Percentiles rank a stretch among this genome's conserved stretches.
phyloP scores from a whole-genome alignment of 2,113 vertebrate species.

The Gavialis gangeticus region DNA sequence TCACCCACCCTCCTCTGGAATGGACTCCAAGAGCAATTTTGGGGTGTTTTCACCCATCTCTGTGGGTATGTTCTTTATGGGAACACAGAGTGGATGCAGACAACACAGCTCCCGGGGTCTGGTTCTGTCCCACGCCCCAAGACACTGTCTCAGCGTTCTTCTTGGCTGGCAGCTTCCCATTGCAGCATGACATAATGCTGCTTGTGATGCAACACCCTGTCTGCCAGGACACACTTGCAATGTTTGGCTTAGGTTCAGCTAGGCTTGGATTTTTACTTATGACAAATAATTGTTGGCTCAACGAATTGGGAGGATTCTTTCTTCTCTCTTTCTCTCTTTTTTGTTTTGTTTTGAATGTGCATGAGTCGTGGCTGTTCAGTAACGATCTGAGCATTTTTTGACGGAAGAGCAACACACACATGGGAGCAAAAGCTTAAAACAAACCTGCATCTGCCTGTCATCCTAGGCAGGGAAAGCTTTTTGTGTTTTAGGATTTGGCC shows the following conservation, averaged over 20 bases:
- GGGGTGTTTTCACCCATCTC: background rate
- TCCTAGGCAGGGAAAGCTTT: background rate
- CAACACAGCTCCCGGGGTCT: no score
- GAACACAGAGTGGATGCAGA: no score
- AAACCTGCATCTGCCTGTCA: background rate
- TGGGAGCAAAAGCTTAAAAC: background rate
- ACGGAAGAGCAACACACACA: background rate
- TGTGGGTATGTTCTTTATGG: background rate
- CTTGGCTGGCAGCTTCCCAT: background rate
- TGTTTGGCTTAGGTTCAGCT: background rate
- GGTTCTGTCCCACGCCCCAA: background rate
- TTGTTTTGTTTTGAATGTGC: no score
- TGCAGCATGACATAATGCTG: background rate
- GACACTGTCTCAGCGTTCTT: constrained; percentile 17
- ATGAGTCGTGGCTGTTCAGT: background rate
- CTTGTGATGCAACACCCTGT: background rate
- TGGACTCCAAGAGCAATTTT: background rate
- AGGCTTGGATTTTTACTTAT: constrained; percentile 19
- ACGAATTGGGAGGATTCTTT: background rate
- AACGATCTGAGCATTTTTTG: background rate
- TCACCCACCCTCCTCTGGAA: rapidly evolving
- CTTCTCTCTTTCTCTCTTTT: background rate
- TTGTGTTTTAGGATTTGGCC: background rate
- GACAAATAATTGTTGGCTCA: constrained; percentile 50
- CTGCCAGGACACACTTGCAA: constrained; percentile 56